Percentiles rank a stretch among this genome's conserved stretches.
Evolutionary conservation across 2,888 invertebrate genomes (phyloP).

Genomic region (Dyspetes luteomarginatus): DNA sequence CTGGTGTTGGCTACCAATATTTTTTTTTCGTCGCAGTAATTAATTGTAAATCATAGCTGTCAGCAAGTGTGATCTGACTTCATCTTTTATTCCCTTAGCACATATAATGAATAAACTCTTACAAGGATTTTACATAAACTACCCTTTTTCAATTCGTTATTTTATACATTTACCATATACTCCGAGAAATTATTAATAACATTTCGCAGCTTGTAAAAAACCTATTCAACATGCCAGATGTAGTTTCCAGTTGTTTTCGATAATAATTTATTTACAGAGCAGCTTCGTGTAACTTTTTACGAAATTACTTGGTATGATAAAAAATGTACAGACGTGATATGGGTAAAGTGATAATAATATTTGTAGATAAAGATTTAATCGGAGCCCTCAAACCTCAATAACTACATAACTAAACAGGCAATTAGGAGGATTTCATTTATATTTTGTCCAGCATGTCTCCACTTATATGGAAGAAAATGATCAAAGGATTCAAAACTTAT

Average conservation of each 20-base stretch:
- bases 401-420: no score
- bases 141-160: neutral
- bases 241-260: neutral
- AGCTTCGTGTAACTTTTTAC: neutral
- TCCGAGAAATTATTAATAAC: neutral
- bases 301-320: neutral
- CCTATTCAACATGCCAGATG: neutral
- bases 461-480: no score
- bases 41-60: neutral
- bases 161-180: neutral
- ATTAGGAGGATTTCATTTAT: no score
- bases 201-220: neutral
- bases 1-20: neutral
- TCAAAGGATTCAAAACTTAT: no score
- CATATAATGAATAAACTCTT: neutral
- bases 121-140: neutral
- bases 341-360: no score
- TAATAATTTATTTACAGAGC: neutral
- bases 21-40: neutral
- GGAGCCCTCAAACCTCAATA: no score
- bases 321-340: neutral
- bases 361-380: no score
- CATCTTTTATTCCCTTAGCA: neutral
- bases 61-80: neutral
- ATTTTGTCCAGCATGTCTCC: no score